Conservation (phyloP, 35 echinoderm and acorn worm genomes). For the Stichopus chloronotus region DNA sequence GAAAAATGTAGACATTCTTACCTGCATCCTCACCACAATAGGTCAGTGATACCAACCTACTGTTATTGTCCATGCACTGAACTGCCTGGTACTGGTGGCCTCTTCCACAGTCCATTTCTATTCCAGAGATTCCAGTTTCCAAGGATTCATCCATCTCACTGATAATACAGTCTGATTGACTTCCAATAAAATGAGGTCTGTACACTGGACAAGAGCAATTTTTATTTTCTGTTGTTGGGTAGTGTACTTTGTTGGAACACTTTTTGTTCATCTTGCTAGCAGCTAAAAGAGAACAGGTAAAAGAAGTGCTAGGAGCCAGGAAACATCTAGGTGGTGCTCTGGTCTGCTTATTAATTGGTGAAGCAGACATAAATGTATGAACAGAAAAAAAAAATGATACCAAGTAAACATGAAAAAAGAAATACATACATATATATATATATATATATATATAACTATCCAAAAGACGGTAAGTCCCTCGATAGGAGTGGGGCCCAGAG, state of each 20-base stretch:
- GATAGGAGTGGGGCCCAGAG: too few relatives aligned
- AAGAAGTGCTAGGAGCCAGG: not conserved
- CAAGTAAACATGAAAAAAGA: too few relatives aligned
- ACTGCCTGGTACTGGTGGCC: constrained; percentile 22
- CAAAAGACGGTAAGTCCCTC: too few relatives aligned
- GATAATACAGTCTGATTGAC: constrained; percentile 41
- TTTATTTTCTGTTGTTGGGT: constrained; percentile 26
- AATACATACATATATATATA: too few relatives aligned
- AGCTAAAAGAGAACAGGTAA: not conserved
- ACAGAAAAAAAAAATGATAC: too few relatives aligned
- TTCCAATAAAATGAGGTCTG: constrained; percentile 30
- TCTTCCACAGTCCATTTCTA: constrained; percentile 32
- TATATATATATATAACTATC: too few relatives aligned
- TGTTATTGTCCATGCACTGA: constrained; percentile 28
- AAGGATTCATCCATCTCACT: constrained; percentile 1
- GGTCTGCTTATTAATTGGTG: too few relatives aligned
- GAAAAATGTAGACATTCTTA: not conserved
- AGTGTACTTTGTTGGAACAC: constrained; percentile 25
- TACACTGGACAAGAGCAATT: constrained; percentile 10
- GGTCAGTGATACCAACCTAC: not conserved
- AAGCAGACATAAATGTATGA: too few relatives aligned
- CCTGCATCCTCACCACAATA: constrained; percentile 40
- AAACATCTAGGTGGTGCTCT: too few relatives aligned
- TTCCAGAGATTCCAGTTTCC: not conserved
- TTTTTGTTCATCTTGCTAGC: constrained; percentile 42